Evolutionary conservation across 1,140 invertebrate genomes (phyloP), one percentile per base, ranked within the genome.

Genomic region (Heliconius nattereri): DNA sequence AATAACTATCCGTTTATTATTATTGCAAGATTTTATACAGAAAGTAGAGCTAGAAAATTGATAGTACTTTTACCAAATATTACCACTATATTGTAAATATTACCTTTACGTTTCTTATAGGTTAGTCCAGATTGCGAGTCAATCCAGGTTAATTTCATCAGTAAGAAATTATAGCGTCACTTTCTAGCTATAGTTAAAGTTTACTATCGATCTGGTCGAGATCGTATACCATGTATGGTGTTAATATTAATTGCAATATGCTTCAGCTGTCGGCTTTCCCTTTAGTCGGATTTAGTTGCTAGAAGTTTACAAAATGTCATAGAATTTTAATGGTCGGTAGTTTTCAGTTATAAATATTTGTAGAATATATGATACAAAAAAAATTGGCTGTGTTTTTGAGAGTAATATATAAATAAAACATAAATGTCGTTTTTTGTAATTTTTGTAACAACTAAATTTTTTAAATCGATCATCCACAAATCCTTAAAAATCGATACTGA

Each of bases 191-290:
- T 29, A 66, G 23, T 66, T 66, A 0, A 60, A 60, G 60, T 23
- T 29, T 29, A 29, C 60, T 13, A 66, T 11, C 8, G 11, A 66
- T 66, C 60, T 29, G 23, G 3, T 66, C 29, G n/a, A 66, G 23
- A 66, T 23, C 3, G 13, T 11, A 26, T 66, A 29, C 60, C 60
- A 66, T 66, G 1, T 66, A 66, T 66, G 60, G 60, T 66, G 11
- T 66, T 66, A 29, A 26, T 66, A 66, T 66, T 66, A 66, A 66
- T 29, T 66, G 60, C 60, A 26, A 66, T 66, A 66, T 66, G 23
- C 9, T 29, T 66, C 13, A 26, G 9, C 60, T 66, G 26, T 29
- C 60, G 8, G n/a, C 60, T 66, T 66, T 66, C 60, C 60, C 60
- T 66, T 66, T 66, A 29, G 9, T 26, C 6, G n/a, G n/a, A n/a